Conservation (phyloP, 2,113 vertebrate genomes). For the Scalopus aquaticus region DNA sequence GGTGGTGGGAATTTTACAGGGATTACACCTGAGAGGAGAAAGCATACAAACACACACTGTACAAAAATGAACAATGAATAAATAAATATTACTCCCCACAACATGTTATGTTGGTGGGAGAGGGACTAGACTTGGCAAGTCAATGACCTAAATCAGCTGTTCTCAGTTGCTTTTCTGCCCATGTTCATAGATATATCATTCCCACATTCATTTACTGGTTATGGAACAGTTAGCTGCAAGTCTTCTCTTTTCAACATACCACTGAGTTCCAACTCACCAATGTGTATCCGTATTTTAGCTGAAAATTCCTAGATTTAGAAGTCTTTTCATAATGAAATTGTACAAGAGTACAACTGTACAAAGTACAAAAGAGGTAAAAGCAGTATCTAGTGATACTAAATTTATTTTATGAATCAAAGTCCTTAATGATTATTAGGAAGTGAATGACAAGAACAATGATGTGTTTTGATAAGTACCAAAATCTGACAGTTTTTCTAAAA, state of each 20-base stretch:
- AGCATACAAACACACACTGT: too few relatives aligned
- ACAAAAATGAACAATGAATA: too few relatives aligned
- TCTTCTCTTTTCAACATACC: neutral
- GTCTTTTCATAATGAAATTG: neutral
- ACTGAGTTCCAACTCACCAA: neutral
- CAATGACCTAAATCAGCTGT: neutral
- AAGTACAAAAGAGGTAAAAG: neutral
- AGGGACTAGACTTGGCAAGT: neutral
- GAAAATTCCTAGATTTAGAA: neutral
- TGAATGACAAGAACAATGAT: neutral
- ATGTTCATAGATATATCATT: neutral
- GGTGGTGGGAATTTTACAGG: too few relatives aligned
- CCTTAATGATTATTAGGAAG: neutral
- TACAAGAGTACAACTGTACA: neutral
- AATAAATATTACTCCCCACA: neutral
- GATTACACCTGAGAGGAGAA: too few relatives aligned
- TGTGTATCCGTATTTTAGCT: neutral
- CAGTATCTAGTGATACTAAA: neutral
- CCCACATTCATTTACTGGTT: neutral
- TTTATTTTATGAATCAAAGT: neutral
- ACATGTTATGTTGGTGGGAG: neutral
- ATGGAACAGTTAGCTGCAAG: too few relatives aligned
- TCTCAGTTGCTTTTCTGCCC: neutral
- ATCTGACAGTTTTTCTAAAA: neutral
- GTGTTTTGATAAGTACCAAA: neutral